Evolutionary conservation across 2,113 vertebrate species (phyloP).

Genomic region (Anarhynchus alexandrinus): DNA sequence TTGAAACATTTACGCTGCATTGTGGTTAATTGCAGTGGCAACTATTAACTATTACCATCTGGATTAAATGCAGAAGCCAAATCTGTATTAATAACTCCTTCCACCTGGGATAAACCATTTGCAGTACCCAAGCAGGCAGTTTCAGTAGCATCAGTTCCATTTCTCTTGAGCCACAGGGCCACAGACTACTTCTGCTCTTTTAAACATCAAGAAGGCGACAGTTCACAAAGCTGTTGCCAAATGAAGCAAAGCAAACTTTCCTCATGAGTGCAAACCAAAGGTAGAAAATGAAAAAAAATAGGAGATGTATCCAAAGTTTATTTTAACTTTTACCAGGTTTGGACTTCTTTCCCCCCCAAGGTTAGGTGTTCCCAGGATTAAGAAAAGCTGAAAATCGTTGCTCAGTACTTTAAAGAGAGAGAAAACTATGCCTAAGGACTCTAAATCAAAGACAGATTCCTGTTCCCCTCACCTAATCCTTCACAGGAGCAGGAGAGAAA

Average conservation of each 20-base stretch:
- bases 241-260: background rate
- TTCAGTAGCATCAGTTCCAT: background rate
- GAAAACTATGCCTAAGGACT: background rate
- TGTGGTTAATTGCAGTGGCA: background rate
- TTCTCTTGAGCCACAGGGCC: background rate
- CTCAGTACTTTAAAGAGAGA: background rate
- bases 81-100: background rate
- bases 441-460: constrained; percentile 28
- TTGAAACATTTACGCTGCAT: background rate
- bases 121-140: background rate
- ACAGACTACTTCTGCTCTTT: background rate
- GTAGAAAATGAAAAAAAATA: background rate
- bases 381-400: background rate
- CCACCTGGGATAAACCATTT: background rate
- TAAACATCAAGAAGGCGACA: background rate
- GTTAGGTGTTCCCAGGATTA: background rate
- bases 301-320: background rate
- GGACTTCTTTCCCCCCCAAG: background rate
- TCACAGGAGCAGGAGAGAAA: background rate
- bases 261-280: background rate
- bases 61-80: background rate
- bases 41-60: background rate
- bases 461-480: background rate
- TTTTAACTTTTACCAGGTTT: background rate
- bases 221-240: background rate